phyloP scores from a whole-genome alignment of 1,140 invertebrate species.

The Eumeta japonica region DNA sequence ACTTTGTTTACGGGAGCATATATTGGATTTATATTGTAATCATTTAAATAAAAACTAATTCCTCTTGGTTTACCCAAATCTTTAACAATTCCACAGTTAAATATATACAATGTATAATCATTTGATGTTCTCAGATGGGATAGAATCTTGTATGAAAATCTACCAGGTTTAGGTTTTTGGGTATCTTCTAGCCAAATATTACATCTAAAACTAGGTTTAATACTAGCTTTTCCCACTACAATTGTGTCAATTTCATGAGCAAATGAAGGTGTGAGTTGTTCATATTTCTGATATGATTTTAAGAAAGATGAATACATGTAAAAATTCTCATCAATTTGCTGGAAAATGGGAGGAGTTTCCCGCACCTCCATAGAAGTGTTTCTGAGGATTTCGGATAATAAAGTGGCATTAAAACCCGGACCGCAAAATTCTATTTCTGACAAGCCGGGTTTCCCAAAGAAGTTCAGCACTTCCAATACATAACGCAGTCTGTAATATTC shows the following conservation, averaged over 20 bases:
- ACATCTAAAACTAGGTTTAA: conserved; percentile 50
- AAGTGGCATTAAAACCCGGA: conserved; percentile 52
- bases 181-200: conserved; percentile 59
- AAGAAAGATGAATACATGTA: conserved; percentile 60
- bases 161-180: conserved; percentile 51
- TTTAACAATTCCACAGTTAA: conserved; percentile 48
- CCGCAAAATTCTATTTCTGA: conserved; percentile 53
- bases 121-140: conserved; percentile 32
- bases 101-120: conserved; percentile 46
- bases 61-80: conserved; percentile 52
- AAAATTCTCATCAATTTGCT: conserved; percentile 54
- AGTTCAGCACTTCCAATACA: conserved; percentile 74
- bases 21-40: conserved; percentile 49
- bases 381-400: conserved; percentile 46
- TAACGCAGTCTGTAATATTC: conserved; percentile 74
- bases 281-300: conserved; percentile 49
- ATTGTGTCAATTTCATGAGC: conserved; percentile 51
- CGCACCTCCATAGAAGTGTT: conserved; percentile 44
- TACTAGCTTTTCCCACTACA: conserved; percentile 45
- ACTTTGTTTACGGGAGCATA: conserved; percentile 54
- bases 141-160: conserved; percentile 47
- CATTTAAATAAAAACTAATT: conserved; percentile 55
- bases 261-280: conserved; percentile 26
- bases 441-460: conserved; percentile 66
- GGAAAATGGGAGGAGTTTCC: conserved; percentile 49